Conservation (phyloP, 2,888 invertebrate species). For the Clostera curtula region DNA sequence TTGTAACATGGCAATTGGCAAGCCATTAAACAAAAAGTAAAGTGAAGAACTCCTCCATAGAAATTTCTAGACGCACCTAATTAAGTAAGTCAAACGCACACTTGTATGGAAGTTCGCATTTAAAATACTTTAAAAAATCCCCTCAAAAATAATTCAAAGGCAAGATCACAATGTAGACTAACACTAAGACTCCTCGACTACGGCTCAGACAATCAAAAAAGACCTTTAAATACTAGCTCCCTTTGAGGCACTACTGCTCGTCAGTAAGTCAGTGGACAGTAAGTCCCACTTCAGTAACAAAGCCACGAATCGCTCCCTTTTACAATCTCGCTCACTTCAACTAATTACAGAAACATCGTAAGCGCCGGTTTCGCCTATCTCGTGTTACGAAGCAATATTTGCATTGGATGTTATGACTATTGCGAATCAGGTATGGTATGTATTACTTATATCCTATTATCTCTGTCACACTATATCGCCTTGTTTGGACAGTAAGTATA, state of each 20-base stretch:
- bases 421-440: background rate
- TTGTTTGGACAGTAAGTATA: no score
- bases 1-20: no score
- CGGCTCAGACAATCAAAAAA: conserved; percentile 20
- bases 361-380: conserved; percentile 16
- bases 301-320: conserved; percentile 46
- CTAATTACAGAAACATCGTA: conserved; percentile 37
- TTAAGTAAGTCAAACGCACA: no score
- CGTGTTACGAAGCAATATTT: conserved; percentile 1
- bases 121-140: background rate
- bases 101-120: no score
- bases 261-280: conserved; percentile 35
- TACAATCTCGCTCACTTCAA: conserved; percentile 32
- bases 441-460: no score
- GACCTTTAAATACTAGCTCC: conserved; percentile 22
- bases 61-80: no score
- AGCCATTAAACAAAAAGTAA: no score
- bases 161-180: conserved; percentile 10
- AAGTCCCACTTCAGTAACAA: conserved; percentile 55
- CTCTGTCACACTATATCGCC: no score
- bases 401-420: conserved; percentile 1
- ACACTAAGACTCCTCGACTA: conserved; percentile 10
- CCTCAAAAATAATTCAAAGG: background rate
- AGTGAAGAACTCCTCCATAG: no score
- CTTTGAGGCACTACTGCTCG: conserved; percentile 27